phyloP scores from a whole-genome alignment of 1,140 invertebrate species.

The Phenacoccus solenopsis region DNA sequence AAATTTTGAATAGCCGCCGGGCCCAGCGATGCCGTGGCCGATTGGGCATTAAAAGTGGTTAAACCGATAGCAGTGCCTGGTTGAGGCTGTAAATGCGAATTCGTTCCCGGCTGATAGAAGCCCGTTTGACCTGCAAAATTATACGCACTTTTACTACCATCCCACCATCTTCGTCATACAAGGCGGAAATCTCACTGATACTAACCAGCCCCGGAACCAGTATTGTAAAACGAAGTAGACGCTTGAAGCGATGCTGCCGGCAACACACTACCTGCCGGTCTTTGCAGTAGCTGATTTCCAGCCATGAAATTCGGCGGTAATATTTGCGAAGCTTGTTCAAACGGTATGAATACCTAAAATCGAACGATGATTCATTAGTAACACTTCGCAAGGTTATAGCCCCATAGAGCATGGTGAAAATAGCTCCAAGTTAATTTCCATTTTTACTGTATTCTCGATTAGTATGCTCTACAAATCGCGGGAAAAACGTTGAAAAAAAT shows the following conservation, averaged over 20 bases:
- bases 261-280: conserved; percentile 37
- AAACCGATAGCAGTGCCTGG: background rate
- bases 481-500: too few species aligned
- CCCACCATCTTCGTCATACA: background rate
- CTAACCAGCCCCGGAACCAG: conserved; percentile 3
- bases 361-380: background rate
- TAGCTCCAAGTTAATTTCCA: too few species aligned
- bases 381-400: too few species aligned
- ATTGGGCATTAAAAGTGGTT: background rate
- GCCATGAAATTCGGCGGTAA: conserved; percentile 36
- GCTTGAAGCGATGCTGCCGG: conserved; percentile 39
- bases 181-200: background rate
- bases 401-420: too few species aligned
- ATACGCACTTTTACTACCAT: background rate
- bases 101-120: background rate
- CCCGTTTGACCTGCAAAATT: background rate
- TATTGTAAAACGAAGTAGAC: conserved; percentile 31
- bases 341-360: conserved; percentile 30
- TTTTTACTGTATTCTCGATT: too few species aligned
- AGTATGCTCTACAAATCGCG: too few species aligned
- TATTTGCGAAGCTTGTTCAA: conserved; percentile 11
- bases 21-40: background rate
- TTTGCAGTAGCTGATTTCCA: conserved; percentile 46
- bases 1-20: background rate
- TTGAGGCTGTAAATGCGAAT: background rate